Conservation (phyloP, 1,140 invertebrate species). For the Ceratitis capitata region DNA sequence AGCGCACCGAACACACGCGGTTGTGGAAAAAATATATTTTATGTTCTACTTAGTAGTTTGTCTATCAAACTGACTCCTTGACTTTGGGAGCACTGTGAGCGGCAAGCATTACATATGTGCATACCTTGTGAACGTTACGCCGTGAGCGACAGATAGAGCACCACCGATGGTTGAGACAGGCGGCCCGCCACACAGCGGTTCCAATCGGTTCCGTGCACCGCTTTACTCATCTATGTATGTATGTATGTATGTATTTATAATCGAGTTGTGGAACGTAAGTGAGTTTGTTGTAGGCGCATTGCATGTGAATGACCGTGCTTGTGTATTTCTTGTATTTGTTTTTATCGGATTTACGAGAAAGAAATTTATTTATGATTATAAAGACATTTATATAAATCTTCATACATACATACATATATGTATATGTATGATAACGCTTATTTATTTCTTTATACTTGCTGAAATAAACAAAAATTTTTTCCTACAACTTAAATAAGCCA, state of each 20-base stretch:
- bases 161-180: not conserved
- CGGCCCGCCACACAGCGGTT: conserved; percentile 48
- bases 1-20: not conserved
- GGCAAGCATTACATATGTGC: too few relatives aligned
- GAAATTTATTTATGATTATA: too few relatives aligned
- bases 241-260: conserved; percentile 63
- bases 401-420: too few relatives aligned
- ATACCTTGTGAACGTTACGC: not conserved
- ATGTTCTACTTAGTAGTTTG: not conserved
- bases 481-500: too few relatives aligned
- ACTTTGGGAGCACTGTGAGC: not conserved
- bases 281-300: not conserved
- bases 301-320: not conserved
- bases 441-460: not conserved
- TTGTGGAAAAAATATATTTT: not conserved
- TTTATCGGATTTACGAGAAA: not conserved
- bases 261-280: conserved; percentile 58
- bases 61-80: not conserved
- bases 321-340: not conserved
- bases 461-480: not conserved
- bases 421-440: not conserved
- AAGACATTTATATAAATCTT: too few relatives aligned
- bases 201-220: conserved; percentile 63
- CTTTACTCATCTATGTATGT: too few relatives aligned
- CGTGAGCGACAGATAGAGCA: not conserved